Evolutionary conservation across 2,113 vertebrate genomes (phyloP), one percentile per base, ranked within the genome.

Genomic region (Ceyx cyanopectus): DNA sequence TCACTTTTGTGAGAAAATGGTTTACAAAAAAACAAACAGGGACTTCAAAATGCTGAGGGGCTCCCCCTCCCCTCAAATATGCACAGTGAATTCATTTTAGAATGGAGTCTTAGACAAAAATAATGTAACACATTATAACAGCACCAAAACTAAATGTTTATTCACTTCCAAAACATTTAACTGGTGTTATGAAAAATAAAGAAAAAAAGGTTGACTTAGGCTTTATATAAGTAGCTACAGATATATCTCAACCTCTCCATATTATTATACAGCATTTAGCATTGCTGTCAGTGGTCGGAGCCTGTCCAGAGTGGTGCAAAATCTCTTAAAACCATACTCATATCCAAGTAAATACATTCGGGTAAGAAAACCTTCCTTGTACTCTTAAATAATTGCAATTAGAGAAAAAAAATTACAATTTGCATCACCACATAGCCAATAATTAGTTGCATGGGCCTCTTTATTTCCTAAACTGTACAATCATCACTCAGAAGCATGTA

Each of bases 211-310:
- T 43, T 81, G 30, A 70, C 21, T 79, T 50, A 9, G 34, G 21
- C 65, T 76, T 85, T 67, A 57, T n/a, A 77, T 57, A 68, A 88
- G 57, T 24, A 77, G 34, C 41, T 77, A 70, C 85, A 85, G 57
- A 72, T 32, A 5, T 23, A 65, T 34, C 50, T 50, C 67, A 65
- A 51, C 50, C 14, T 32, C 11, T 23, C 57, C 0, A 1, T 30
- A 45, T 29, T 12, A 21, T 34, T 62, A 37, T 37, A 66, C 30
- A 27, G 57, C 27, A 27, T 56, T 75, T 66, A 70, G 15, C 1
- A 0, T 21, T 45, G 56, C n/a, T 61, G 30, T 24, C 69, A 69
- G 37, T 7, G 16, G 7, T 41, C 1, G 0, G 40, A 61, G 51
- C 11, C 41, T 45, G 15, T 21, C n/a, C 21, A 41, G 24, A 29